Conservation (phyloP, 2,797 vertebrate genomes). For the Poecilia velifera region DNA sequence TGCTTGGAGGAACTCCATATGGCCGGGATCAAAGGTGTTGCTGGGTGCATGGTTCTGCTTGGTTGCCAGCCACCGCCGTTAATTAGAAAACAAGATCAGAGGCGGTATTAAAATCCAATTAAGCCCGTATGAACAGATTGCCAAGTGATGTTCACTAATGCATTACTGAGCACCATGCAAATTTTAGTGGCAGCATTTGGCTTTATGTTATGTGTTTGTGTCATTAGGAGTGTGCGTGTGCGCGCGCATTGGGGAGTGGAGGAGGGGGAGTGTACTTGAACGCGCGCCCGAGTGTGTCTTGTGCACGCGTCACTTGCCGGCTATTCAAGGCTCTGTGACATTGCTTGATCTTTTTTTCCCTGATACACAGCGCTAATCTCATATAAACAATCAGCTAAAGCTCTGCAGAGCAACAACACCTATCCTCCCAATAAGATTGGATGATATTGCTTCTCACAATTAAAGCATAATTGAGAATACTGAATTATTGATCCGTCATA, state of each 20-base stretch:
- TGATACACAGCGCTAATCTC: conserved; percentile 77
- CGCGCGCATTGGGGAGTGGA: conserved; percentile 15
- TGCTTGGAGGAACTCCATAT: conserved; percentile 87
- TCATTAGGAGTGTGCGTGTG: conserved; percentile 64
- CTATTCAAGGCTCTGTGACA: conserved; percentile 73
- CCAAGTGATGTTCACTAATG: conserved; percentile 99
- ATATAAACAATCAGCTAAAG: conserved; percentile 79
- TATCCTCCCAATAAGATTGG: conserved; percentile 74
- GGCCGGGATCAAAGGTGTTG: conserved; percentile 88
- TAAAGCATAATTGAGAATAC: conserved; percentile 78
- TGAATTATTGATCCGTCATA: conserved; percentile 80
- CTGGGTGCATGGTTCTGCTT: conserved; percentile 86
- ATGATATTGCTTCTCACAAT: conserved; percentile 77
- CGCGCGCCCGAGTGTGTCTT: conserved; percentile 47
- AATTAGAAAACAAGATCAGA: conserved; percentile 90
- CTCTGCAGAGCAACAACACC: conserved; percentile 76
- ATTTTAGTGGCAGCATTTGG: conserved; percentile 89
- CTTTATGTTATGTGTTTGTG: conserved; percentile 81
- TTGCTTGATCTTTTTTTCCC: conserved; percentile 73
- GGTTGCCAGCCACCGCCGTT: conserved; percentile 86
- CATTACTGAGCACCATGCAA: conserved; percentile 99
- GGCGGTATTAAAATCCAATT: conserved; percentile 90
- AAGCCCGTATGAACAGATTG: conserved; percentile 99
- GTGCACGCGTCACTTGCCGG: conserved; percentile 63
- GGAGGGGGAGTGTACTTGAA: conserved; percentile 41